Percentiles rank a stretch among this genome's conserved stretches.
Evolutionary conservation across 2,113 vertebrate species (phyloP).

Genomic region (Arothron firmamentum): DNA sequence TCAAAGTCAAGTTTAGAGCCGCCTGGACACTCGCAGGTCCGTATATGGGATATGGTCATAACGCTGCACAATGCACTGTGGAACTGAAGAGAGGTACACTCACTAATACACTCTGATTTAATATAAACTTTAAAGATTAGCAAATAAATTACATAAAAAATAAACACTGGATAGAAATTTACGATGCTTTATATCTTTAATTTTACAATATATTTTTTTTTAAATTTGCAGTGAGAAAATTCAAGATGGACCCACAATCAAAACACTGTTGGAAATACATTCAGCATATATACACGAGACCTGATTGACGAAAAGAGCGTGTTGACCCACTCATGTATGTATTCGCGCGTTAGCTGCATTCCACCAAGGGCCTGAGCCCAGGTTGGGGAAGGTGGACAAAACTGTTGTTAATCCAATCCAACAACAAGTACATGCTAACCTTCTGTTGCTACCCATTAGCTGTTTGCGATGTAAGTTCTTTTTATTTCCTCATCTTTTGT

Average conservation of each 20-base stretch:
- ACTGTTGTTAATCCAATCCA: too few species aligned
- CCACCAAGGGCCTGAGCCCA: not conserved
- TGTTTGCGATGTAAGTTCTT: too few species aligned
- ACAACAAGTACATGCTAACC: not conserved
- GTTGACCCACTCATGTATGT: constrained; percentile 31
- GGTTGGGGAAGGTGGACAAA: too few species aligned
- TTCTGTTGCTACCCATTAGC: too few species aligned
- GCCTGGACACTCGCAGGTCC: constrained; percentile 27
- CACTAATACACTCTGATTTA: not conserved
- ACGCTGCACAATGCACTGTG: constrained; percentile 14
- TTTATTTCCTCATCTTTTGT: too few species aligned
- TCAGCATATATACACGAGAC: constrained; percentile 48
- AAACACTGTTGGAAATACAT: constrained; percentile 41
- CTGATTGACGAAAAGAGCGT: constrained; percentile 35
- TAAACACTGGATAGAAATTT: not conserved
- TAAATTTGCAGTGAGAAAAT: not conserved
- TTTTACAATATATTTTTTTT: not conserved
- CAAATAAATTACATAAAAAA: constrained; percentile 27
- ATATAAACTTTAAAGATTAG: constrained; percentile 21
- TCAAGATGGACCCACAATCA: constrained; percentile 3
- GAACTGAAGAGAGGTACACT: constrained; percentile 1
- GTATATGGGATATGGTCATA: constrained; percentile 20
- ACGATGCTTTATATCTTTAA: not conserved
- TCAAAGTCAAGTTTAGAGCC: constrained; percentile 44
- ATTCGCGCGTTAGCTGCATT: constrained; percentile 2